phyloP scores from a whole-genome alignment of 2,113 vertebrate genomes.

The Baryphthengus martii region DNA sequence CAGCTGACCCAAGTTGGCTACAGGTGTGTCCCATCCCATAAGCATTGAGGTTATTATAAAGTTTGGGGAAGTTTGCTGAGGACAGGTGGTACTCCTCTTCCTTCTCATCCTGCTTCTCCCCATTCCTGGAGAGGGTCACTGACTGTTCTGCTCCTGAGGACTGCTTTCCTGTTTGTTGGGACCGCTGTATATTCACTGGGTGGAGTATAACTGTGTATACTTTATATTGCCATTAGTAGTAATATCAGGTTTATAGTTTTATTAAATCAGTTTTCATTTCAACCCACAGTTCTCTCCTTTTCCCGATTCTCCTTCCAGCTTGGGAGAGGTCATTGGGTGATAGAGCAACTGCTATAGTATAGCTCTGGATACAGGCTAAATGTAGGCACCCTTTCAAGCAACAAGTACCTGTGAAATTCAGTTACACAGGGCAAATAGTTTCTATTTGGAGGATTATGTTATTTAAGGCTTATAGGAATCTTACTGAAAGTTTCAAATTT shows the following conservation, averaged over 20 bases:
- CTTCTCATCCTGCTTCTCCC: neutral
- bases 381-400: neutral
- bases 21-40: neutral
- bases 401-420: neutral
- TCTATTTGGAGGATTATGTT: neutral
- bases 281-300: neutral
- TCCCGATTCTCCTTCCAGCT: neutral
- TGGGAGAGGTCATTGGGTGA: neutral
- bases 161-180: neutral
- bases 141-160: neutral
- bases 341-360: neutral
- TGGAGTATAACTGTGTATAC: neutral
- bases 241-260: too few relatives aligned
- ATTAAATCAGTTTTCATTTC: neutral
- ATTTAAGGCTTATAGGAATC: neutral
- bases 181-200: neutral
- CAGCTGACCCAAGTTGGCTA: neutral
- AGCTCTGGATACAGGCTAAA: neutral
- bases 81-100: neutral
- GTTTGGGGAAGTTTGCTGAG: neutral
- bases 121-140: neutral
- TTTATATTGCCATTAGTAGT: neutral
- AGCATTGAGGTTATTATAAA: neutral
- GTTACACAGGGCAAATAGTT: neutral
- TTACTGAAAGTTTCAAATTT: neutral